These are phyloP conservation scores for Onthophagus sagittarius DNA, from an alignment of 2,888 invertebrate genomes.

Conservation along the genomic window DNA sequence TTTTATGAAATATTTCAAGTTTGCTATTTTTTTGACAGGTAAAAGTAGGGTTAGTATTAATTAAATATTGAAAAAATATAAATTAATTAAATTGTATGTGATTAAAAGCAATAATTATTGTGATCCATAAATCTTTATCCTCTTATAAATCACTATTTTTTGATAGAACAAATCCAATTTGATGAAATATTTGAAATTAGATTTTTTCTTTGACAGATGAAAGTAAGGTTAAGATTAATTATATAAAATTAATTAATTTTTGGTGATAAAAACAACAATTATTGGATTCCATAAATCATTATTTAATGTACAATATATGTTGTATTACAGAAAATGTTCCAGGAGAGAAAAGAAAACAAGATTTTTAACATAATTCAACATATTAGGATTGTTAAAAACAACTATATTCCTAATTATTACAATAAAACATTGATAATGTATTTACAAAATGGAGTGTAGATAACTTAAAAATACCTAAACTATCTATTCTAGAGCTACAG, in stretches of 20 bases:
- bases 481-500: neutral
- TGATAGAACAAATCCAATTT: too few species aligned
- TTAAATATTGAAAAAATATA: too few species aligned
- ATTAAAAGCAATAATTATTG: too few species aligned
- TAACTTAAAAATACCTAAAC: constrained; percentile 1
- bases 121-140: neutral
- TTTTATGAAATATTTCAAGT: neutral
- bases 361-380: neutral
- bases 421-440: neutral
- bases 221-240: neutral
- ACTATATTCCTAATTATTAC: neutral
- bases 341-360: neutral
- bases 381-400: neutral
- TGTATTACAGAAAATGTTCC: neutral
- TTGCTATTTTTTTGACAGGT: neutral
- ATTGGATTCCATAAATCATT: neutral
- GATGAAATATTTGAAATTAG: neutral
- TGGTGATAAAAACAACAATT: too few species aligned
- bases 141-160: too few species aligned
- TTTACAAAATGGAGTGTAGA: constrained; percentile 10
- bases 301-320: neutral
- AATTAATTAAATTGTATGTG: too few species aligned
- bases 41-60: too few species aligned
- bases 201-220: neutral
- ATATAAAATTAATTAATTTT: too few species aligned